Evolutionary conservation across 2,113 vertebrate genomes (phyloP), one percentile per base, ranked within the genome.

Genomic region (Eubucco bourcierii): DNA sequence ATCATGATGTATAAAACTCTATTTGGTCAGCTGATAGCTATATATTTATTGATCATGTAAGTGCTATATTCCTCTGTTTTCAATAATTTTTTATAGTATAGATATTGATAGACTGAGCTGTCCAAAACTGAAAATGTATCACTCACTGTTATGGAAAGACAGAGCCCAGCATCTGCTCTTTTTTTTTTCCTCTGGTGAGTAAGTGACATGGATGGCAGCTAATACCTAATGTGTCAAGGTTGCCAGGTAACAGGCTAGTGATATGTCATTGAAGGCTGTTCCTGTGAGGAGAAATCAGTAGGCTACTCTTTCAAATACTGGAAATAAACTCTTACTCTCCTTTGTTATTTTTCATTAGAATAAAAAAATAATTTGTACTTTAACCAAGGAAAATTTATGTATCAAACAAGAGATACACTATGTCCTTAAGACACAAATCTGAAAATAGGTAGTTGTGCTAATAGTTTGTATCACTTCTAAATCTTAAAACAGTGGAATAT

Each of bases 231-330:
- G 74, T 90, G 84, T 93, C 93, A 90, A 84, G 80, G 93, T 94
- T 96, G 91, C 93, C 84, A 87, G 90, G 89, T 90, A 94, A 94
- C 91, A 68, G 56, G 63, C 63, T 79, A 53, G 53, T 72, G 55
- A 87, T 61, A 15, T 92, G 94, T 84, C 91, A 76, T 53, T 29
- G 80, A 88, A 93, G 58, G 28, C 59, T 81, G 44, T 39, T 80
- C 84, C 66, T 64, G 1, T 21, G 37, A 79, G 14, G 76, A n/a
- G 46, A 78, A 93, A 84, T 90, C 89, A 76, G 74, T 29, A 61
- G 44, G 63, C 23, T 81, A 68, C 46, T n/a, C 20, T 75, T 95
- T 84, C 53, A 82, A 59, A 24, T 59, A 78, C 46, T 82, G 10
- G 58, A 87, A 81, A 88, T 52, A 78, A 84, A 50, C 41, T 67